Conservation (phyloP, 2,888 invertebrate genomes). For the Steromphala cineraria region DNA sequence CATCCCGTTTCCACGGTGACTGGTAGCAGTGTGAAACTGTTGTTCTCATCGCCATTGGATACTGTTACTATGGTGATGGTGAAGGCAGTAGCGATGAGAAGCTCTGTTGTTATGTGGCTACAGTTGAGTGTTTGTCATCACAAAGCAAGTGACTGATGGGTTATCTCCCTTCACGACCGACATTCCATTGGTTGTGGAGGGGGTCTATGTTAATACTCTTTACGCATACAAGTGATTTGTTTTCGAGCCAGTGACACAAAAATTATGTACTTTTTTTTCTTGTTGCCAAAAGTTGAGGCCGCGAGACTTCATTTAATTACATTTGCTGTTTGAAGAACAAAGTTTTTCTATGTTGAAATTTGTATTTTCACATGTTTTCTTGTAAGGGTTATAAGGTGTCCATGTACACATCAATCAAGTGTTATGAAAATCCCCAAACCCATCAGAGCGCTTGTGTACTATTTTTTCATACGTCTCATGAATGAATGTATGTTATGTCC, state of each 20-base stretch:
- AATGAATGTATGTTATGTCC: neutral
- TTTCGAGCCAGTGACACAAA: constrained; percentile 5
- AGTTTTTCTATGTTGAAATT: neutral
- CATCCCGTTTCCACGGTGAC: too few species aligned
- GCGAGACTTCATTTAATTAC: neutral
- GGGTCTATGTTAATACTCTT: neutral
- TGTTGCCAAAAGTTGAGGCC: neutral
- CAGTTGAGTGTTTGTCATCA: constrained; percentile 10
- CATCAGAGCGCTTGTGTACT: constrained; percentile 2
- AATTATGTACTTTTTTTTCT: neutral
- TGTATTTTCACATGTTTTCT: neutral
- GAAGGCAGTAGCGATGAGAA: neutral
- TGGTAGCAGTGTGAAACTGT: too few species aligned
- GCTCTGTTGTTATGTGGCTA: neutral
- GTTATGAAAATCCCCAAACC: constrained; percentile 1
- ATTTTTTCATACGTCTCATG: constrained; percentile 16
- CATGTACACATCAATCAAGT: neutral
- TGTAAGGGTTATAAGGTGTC: neutral
- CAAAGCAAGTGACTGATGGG: constrained; percentile 2
- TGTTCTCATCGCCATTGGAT: too few species aligned
- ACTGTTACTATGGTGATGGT: too few species aligned
- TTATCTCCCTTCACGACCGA: neutral
- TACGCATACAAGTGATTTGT: neutral
- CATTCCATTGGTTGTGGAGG: too few species aligned
- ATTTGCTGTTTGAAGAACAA: neutral